These are phyloP conservation scores for Labeo rohita DNA, from an alignment of 2,113 vertebrate genomes.

Conservation along the genomic window DNA sequence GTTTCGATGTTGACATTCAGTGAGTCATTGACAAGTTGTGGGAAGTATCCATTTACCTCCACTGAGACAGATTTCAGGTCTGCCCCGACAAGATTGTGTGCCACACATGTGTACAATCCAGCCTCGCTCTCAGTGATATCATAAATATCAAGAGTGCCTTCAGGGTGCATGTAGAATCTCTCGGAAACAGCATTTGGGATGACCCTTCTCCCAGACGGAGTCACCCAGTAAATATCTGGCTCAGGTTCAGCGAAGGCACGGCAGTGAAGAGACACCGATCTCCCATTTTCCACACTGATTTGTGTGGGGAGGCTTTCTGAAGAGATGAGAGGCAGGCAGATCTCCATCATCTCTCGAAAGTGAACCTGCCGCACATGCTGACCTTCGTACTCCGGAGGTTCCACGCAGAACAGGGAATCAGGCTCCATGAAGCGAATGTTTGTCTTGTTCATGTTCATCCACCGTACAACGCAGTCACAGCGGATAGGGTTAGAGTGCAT, in stretches of 20 bases:
- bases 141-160: constrained; percentile 93
- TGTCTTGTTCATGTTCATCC: constrained; percentile 99
- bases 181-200: constrained; percentile 84
- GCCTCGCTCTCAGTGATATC: constrained; percentile 87
- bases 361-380: constrained; percentile 95
- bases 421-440: constrained; percentile 96
- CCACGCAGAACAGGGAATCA: constrained; percentile 92
- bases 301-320: constrained; percentile 90
- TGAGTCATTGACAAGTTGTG: constrained; percentile 80
- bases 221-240: constrained; percentile 97
- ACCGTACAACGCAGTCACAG: constrained; percentile 97
- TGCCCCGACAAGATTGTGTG: constrained; percentile 94
- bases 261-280: constrained; percentile 91
- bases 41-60: constrained; percentile 89
- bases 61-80: constrained; percentile 93
- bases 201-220: constrained; percentile 87
- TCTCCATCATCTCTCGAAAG: constrained; percentile 98
- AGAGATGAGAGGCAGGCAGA: constrained; percentile 94
- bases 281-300: constrained; percentile 81
- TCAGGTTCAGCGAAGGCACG: constrained; percentile 95
- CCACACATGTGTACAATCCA: constrained; percentile 94
- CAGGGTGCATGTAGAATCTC: constrained; percentile 92
- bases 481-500: constrained; percentile 97
- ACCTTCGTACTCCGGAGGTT: constrained; percentile 95
- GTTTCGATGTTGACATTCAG: constrained; percentile 85